Evolutionary conservation across 1,140 invertebrate species (phyloP).

Genomic region (Mya arenaria): DNA sequence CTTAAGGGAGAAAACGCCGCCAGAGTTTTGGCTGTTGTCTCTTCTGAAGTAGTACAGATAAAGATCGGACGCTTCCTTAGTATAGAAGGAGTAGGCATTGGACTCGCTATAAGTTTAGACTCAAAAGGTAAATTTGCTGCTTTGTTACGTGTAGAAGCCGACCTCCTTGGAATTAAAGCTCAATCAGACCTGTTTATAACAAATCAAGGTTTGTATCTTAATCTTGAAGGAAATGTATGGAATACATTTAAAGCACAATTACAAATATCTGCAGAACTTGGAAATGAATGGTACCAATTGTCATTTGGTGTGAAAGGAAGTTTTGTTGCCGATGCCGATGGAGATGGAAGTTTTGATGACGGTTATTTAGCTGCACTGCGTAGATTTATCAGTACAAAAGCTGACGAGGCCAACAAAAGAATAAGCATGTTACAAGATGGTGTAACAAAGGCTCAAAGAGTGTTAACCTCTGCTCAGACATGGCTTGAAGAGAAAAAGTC

Average conservation of each 20-base stretch:
- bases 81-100: conserved; percentile 16
- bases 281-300: conserved; percentile 10
- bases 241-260: conserved; percentile 28
- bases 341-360: not conserved
- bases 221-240: conserved; percentile 43
- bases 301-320: not conserved
- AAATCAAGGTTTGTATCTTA: not conserved
- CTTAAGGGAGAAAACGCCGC: not conserved
- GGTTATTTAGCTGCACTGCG: conserved; percentile 17
- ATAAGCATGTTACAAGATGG: conserved; percentile 9
- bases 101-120: conserved; percentile 18
- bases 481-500: conserved; percentile 39
- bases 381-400: not conserved
- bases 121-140: not conserved
- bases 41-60: not conserved
- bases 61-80: not conserved
- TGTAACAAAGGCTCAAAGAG: conserved; percentile 3
- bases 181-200: conserved; percentile 4
- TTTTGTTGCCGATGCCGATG: conserved; percentile 21
- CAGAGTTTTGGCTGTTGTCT: not conserved
- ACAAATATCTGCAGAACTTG: not conserved
- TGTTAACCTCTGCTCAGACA: conserved; percentile 18
- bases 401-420: conserved; percentile 22
- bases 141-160: not conserved
- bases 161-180: conserved; percentile 8